Conservation (phyloP, 2,888 invertebrate species). For the Carcina quercana region DNA sequence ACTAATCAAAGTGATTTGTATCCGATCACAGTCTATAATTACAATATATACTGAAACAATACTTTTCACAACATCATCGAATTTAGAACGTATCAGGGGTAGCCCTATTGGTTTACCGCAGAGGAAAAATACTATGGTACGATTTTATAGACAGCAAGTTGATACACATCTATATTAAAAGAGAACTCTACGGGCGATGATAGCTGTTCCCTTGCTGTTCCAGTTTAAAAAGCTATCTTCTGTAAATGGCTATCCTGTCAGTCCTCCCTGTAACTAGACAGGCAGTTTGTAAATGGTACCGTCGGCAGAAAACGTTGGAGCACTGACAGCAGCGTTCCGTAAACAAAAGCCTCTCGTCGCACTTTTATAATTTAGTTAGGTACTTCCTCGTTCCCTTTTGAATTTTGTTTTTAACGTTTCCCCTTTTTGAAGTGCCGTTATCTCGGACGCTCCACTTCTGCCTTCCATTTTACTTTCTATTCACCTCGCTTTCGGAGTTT, state of each 20-base stretch:
- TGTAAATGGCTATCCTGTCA: slow-evolving; percentile 19
- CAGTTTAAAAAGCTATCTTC: not conserved
- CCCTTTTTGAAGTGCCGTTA: slow-evolving; percentile 55
- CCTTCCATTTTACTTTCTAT: slow-evolving; percentile 48
- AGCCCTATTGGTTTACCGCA: too few species aligned
- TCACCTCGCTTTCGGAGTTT: slow-evolving; percentile 33
- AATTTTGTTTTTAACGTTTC: slow-evolving; percentile 56
- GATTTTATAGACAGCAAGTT: too few species aligned
- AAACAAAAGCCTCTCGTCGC: slow-evolving; percentile 52
- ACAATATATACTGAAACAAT: too few species aligned
- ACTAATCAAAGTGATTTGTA: too few species aligned
- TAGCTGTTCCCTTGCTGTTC: too few species aligned
- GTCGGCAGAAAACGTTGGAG: slow-evolving; percentile 28
- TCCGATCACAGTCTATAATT: too few species aligned
- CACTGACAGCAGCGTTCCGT: slow-evolving; percentile 39
- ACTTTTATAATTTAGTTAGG: slow-evolving; percentile 63
- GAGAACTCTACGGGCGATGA: too few species aligned
- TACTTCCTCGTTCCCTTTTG: slow-evolving; percentile 51
- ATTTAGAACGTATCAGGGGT: too few species aligned
- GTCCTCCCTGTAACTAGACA: not conserved
- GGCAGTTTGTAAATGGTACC: slow-evolving; percentile 1
- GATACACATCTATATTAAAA: too few species aligned
- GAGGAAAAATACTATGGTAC: too few species aligned
- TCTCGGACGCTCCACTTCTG: slow-evolving; percentile 40
- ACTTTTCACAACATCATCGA: too few species aligned